Evolutionary conservation across 2,888 invertebrate genomes (phyloP).

Genomic region (Pecten maximus): DNA sequence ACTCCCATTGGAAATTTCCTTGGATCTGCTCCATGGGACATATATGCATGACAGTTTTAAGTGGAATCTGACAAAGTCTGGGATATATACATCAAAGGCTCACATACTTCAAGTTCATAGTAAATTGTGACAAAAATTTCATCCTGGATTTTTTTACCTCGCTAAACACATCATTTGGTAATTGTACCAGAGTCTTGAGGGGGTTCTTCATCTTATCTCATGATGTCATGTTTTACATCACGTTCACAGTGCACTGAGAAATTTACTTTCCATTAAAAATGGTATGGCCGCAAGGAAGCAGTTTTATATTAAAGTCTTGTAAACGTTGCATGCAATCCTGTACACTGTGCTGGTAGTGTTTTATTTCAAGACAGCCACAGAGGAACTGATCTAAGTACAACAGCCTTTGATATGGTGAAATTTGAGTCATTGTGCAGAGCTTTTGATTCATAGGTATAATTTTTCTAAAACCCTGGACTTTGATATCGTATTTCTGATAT

Average conservation of each 20-base stretch:
- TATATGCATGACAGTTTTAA: constrained; percentile 4
- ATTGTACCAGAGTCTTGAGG: neutral
- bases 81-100: neutral
- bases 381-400: neutral
- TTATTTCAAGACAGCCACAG: neutral
- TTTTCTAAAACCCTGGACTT: too few species aligned
- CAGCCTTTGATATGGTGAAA: neutral
- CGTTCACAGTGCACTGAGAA: neutral
- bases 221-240: neutral
- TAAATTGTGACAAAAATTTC: neutral
- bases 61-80: neutral
- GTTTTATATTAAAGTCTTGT: neutral
- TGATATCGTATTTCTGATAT: too few species aligned
- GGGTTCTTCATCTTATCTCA: neutral
- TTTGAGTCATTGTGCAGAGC: neutral
- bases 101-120: neutral
- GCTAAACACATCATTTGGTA: neutral
- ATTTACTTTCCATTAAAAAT: neutral
- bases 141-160: neutral
- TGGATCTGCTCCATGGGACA: neutral
- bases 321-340: neutral
- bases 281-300: neutral
- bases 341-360: neutral
- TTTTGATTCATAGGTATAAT: neutral
- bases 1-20: neutral